Conservation (phyloP, 2,888 invertebrate species). For the Lypha dubia region DNA sequence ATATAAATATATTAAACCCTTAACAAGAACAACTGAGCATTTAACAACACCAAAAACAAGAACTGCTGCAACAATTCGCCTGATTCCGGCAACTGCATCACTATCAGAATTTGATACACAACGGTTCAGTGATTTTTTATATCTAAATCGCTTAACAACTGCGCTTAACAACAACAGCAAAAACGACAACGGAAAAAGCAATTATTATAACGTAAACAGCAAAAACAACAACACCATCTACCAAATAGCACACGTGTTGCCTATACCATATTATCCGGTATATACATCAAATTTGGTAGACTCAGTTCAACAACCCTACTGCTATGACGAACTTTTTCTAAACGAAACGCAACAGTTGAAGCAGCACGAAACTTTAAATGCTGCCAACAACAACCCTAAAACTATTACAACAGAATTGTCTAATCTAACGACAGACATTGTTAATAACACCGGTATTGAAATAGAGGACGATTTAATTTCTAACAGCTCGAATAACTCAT, state of each 20-base stretch:
- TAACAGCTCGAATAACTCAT: conserved; percentile 62
- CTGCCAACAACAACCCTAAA: background rate
- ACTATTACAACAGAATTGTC: background rate
- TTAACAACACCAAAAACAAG: conserved; percentile 13
- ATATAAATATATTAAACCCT: conserved; percentile 48
- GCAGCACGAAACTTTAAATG: conserved; percentile 23
- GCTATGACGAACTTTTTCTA: conserved; percentile 62
- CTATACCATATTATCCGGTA: conserved; percentile 35
- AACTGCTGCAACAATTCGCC: conserved; percentile 28
- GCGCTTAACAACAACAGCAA: conserved; percentile 42
- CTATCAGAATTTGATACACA: conserved; percentile 80
- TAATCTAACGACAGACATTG: background rate
- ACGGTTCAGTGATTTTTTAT: conserved; percentile 77
- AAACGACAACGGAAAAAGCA: conserved; percentile 41
- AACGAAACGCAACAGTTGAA: conserved; percentile 21
- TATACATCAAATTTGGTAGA: conserved; percentile 50
- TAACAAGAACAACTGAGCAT: conserved; percentile 33
- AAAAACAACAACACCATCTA: conserved; percentile 3
- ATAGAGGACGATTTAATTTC: conserved; percentile 55
- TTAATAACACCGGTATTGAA: background rate
- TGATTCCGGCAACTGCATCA: conserved; percentile 52
- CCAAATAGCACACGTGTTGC: conserved; percentile 24
- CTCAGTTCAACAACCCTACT: conserved; percentile 36
- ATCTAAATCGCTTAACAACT: conserved; percentile 49
- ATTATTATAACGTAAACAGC: conserved; percentile 42